Conservation (phyloP, 64 coral and sea anemone genomes). For the Pachyseris speciosa region DNA sequence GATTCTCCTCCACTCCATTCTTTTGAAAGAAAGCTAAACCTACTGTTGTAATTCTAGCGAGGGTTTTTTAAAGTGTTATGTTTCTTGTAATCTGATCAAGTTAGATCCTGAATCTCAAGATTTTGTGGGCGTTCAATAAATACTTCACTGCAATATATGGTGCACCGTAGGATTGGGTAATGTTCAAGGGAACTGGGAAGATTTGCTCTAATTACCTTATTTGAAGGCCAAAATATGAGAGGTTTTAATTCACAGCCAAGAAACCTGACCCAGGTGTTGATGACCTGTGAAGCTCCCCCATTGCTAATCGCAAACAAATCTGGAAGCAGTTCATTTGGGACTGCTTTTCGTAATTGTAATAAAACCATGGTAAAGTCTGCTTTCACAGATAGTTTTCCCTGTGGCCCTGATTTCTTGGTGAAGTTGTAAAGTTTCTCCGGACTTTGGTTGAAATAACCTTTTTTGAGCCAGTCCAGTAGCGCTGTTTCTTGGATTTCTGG, state of each 20-base stretch:
- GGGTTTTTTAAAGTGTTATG: slow-evolving; percentile 69
- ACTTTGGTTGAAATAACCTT: slow-evolving; percentile 64
- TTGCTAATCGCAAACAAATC: slow-evolving; percentile 54
- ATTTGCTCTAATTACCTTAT: slow-evolving; percentile 35
- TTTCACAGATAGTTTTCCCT: slow-evolving; percentile 42
- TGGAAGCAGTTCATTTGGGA: slow-evolving; percentile 53
- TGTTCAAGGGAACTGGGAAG: slow-evolving; percentile 45
- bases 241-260: slow-evolving; percentile 39
- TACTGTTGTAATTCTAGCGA: slow-evolving; percentile 57
- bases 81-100: slow-evolving; percentile 69
- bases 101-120: slow-evolving; percentile 48
- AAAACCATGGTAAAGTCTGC: slow-evolving; percentile 60
- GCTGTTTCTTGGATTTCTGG: too few relatives aligned
- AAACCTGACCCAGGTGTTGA: slow-evolving; percentile 61
- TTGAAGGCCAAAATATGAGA: slow-evolving; percentile 63
- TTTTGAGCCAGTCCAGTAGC: slow-evolving; percentile 30
- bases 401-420: slow-evolving; percentile 26
- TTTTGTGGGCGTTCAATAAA: slow-evolving; percentile 26
- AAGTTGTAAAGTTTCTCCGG: slow-evolving; percentile 37
- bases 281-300: slow-evolving; percentile 53
- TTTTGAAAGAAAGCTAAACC: slow-evolving; percentile 71
- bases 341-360: slow-evolving; percentile 19
- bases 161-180: slow-evolving; percentile 25
- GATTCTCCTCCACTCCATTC: slow-evolving; percentile 61
- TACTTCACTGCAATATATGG: slow-evolving; percentile 41